Evolutionary conservation across 2,797 vertebrate genomes (phyloP).

Genomic region (Coregonus sp.): DNA sequence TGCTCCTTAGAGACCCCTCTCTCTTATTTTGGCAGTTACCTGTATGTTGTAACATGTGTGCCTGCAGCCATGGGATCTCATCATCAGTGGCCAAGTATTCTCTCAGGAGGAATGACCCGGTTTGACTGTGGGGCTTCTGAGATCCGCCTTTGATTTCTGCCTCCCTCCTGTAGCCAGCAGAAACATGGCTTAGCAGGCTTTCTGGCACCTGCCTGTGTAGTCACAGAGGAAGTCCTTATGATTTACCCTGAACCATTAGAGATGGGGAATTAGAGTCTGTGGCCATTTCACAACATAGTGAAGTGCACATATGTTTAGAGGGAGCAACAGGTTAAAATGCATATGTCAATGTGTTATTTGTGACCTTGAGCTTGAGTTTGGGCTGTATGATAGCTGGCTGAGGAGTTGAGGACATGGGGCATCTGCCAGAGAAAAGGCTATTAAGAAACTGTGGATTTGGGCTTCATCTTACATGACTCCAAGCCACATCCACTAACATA

Average conservation of each 20-base stretch:
- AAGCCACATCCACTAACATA: conserved; percentile 24
- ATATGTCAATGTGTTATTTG: no score
- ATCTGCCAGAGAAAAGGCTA: conserved; percentile 22
- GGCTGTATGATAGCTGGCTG: no score
- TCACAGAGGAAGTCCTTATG: no score
- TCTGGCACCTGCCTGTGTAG: neutral
- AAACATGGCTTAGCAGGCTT: neutral
- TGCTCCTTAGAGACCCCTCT: no score
- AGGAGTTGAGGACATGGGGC: conserved; percentile 2
- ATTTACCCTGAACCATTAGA: no score
- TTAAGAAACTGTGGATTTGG: conserved; percentile 21
- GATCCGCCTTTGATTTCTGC: conserved; percentile 22
- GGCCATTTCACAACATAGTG: no score
- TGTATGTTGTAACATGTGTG: conserved; percentile 56
- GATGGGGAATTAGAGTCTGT: no score
- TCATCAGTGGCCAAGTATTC: conserved; percentile 59
- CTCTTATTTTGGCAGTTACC: no score
- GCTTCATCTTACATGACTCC: conserved; percentile 19
- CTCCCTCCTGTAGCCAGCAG: neutral
- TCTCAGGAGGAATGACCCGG: conserved; percentile 40
- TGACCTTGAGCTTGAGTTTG: no score
- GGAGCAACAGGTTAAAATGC: no score
- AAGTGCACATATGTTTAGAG: no score
- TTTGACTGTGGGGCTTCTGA: conserved; percentile 39
- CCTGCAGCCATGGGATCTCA: conserved; percentile 37